These are phyloP conservation scores for Bucco capensis DNA, from an alignment of 2,113 vertebrate species.

Conservation along the genomic window DNA sequence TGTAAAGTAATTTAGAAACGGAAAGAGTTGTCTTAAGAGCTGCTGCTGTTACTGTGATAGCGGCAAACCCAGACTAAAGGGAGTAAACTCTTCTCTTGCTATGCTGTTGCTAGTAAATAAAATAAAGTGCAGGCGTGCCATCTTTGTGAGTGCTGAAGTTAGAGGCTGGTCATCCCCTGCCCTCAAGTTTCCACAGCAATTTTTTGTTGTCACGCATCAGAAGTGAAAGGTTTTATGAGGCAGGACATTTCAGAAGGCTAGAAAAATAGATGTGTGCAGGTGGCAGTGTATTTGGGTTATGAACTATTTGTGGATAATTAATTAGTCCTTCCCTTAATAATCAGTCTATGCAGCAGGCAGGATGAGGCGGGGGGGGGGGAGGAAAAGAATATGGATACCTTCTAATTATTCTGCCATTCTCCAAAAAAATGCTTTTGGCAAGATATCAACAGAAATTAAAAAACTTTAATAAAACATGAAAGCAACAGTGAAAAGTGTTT, in stretches of 20 bases:
- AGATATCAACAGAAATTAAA: not conserved
- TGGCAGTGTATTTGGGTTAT: not conserved
- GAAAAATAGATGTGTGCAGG: not conserved
- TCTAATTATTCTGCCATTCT: not conserved
- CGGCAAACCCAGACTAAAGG: not conserved
- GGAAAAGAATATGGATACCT: not conserved
- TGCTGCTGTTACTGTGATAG: not conserved
- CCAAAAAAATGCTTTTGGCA: not conserved
- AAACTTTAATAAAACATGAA: not conserved
- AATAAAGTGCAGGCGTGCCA: not conserved
- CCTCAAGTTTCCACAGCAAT: not conserved
- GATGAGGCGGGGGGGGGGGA: not conserved
- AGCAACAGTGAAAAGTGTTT: not conserved
- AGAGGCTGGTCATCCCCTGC: not conserved
- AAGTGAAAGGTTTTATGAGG: not conserved
- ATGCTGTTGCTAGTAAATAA: not conserved
- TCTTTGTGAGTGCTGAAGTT: not conserved
- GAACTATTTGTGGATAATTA: not conserved
- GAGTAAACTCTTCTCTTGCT: not conserved
- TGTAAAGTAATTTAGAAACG: not conserved
- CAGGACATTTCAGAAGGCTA: not conserved
- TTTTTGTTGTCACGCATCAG: not conserved
- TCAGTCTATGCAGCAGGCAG: not conserved
- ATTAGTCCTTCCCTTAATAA: slow-evolving; percentile 4
- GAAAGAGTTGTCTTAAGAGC: not conserved